These are phyloP conservation scores for Drosophila seguyi DNA, from an alignment of 1,140 invertebrate genomes.

Conservation along the genomic window DNA sequence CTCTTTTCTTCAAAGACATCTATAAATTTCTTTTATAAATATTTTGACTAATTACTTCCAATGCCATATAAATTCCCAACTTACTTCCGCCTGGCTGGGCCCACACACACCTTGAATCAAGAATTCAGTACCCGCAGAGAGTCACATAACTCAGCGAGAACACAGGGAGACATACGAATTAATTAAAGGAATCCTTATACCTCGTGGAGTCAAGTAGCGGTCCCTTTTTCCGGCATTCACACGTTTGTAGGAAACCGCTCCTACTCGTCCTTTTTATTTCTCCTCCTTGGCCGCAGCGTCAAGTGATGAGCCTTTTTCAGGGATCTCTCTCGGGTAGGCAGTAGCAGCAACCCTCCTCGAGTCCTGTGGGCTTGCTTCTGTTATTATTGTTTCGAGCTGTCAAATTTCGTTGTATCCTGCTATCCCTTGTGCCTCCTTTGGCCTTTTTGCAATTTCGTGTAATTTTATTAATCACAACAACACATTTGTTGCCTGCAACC, in stretches of 20 bases:
- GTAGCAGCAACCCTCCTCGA: conserved; percentile 48
- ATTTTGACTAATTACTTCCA: conserved; percentile 70
- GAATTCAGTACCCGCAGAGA: conserved; percentile 57
- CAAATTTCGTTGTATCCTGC: conserved; percentile 64
- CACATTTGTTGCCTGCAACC: conserved; percentile 62
- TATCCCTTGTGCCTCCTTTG: conserved; percentile 16
- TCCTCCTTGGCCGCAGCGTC: conserved; percentile 57
- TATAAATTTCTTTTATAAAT: conserved; percentile 50
- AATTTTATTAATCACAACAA: conserved; percentile 84
- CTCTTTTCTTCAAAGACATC: conserved; percentile 5
- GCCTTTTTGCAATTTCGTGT: conserved; percentile 64
- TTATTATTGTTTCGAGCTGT: conserved; percentile 77
- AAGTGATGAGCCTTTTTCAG: conserved; percentile 71
- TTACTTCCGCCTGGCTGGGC: conserved; percentile 65
- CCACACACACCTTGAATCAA: conserved; percentile 48
- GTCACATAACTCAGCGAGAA: conserved; percentile 68
- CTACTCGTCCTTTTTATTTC: conserved; percentile 18
- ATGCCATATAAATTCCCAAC: conserved; percentile 62
- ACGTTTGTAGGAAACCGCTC: conserved; percentile 55
- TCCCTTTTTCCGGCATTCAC: conserved; percentile 69
- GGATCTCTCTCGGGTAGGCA: not conserved
- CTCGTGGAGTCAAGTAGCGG: conserved; percentile 58
- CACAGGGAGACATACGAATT: conserved; percentile 70
- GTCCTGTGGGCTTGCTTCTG: conserved; percentile 41
- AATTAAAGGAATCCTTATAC: conserved; percentile 62